phyloP scores from a whole-genome alignment of 2,113 vertebrate species.

The Microcebus lehilahytsara region DNA sequence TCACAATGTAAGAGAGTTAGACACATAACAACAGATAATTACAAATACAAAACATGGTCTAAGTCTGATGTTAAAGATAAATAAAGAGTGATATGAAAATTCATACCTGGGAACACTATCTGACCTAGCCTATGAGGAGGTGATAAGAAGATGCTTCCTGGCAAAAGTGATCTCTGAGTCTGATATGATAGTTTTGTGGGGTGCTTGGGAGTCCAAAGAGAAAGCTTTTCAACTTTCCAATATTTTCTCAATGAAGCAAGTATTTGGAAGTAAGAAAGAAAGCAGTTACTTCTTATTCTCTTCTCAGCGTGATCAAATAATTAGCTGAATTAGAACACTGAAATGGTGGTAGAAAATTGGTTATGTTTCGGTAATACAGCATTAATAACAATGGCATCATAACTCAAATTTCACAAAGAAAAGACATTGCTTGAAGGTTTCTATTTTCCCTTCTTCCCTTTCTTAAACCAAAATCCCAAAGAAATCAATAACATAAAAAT shows the following conservation, averaged over 20 bases:
- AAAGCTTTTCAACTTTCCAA: neutral
- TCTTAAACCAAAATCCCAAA: neutral
- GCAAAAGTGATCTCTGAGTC: neutral
- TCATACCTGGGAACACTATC: neutral
- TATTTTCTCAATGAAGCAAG: neutral
- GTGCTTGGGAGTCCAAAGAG: neutral
- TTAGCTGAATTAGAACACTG: neutral
- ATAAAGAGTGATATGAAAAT: neutral
- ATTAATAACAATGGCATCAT: neutral
- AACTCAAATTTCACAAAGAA: slow-evolving; percentile 5
- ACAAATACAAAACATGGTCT: neutral
- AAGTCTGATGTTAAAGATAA: neutral
- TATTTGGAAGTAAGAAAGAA: neutral
- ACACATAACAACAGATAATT: neutral
- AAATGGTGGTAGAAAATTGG: neutral
- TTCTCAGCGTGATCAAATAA: neutral
- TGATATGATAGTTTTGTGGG: neutral
- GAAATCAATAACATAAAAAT: slow-evolving; percentile 29
- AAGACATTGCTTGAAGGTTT: neutral
- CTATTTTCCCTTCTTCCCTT: neutral
- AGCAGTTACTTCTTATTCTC: neutral
- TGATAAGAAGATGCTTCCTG: neutral
- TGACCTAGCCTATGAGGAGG: neutral
- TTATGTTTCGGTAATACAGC: neutral
- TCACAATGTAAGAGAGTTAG: neutral